phyloP scores from a whole-genome alignment of 1,140 invertebrate genomes.

The Brachionus koreanus region DNA sequence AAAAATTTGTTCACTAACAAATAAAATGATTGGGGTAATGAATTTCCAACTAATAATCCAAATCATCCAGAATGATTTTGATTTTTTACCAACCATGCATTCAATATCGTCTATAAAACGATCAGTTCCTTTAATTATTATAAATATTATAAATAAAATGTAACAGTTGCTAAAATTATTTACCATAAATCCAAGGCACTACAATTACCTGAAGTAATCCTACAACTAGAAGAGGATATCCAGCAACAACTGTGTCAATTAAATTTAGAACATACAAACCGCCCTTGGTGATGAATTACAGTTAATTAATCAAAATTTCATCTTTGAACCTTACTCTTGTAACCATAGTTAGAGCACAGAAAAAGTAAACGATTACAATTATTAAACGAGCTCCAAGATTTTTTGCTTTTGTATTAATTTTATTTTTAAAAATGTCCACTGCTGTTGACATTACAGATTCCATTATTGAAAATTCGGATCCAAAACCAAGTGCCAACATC shows the following conservation, averaged over 20 bases:
- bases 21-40: conserved; percentile 31
- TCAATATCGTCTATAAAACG: conserved; percentile 32
- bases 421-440: conserved; percentile 11
- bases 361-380: conserved; percentile 25
- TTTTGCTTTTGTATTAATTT: conserved; percentile 21
- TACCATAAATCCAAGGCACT: conserved; percentile 33
- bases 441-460: conserved; percentile 40
- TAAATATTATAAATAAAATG: not conserved
- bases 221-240: conserved; percentile 16
- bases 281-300: conserved; percentile 47
- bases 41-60: conserved; percentile 42
- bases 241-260: conserved; percentile 20
- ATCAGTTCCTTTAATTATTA: conserved; percentile 3
- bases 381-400: not conserved
- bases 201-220: conserved; percentile 23
- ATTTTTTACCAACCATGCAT: conserved; percentile 23
- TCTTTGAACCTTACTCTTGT: conserved; percentile 59
- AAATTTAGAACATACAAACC: conserved; percentile 41
- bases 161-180: not conserved
- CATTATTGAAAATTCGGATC: conserved; percentile 66
- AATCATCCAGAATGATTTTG: conserved; percentile 4
- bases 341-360: conserved; percentile 21
- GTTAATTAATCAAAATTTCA: not conserved
- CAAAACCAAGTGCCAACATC: conserved; percentile 88
- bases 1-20: not conserved